Conservation (phyloP, 2,113 vertebrate genomes). For the Eurystomus gularis region DNA sequence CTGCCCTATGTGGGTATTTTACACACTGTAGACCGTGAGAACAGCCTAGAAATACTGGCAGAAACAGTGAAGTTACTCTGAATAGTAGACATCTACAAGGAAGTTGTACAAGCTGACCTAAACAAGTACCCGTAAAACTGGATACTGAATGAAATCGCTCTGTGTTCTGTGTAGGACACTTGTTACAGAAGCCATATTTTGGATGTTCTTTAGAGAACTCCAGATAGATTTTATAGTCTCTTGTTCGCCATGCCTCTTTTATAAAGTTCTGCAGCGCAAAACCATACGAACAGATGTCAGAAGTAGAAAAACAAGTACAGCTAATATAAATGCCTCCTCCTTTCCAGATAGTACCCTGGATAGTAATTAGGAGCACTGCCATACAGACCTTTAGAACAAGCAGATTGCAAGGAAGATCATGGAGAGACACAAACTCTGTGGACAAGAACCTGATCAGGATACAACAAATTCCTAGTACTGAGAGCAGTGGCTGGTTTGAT, state of each 20-base stretch:
- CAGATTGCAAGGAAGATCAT: background rate
- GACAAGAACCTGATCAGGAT: background rate
- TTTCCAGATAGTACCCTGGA: background rate
- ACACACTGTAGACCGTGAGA: accelerated
- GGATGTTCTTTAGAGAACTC: background rate
- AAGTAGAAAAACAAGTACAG: background rate
- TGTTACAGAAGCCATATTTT: background rate
- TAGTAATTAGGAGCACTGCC: background rate
- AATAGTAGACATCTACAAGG: background rate
- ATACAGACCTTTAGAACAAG: accelerated
- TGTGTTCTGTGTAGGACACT: background rate
- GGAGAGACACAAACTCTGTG: background rate
- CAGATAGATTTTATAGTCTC: background rate
- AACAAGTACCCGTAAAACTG: background rate
- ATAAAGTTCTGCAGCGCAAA: background rate
- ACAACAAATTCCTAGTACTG: background rate
- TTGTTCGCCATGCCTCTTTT: background rate
- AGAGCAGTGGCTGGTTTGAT: background rate
- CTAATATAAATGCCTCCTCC: background rate
- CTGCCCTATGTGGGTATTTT: background rate
- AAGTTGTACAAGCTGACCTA: background rate
- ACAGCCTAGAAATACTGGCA: background rate
- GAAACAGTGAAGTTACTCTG: background rate
- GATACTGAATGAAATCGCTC: background rate
- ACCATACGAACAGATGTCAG: background rate